A percentile compares a stretch with the other conserved stretches of the same genome.
phyloP scores from a whole-genome alignment of 53 echinoderm and acorn worm species.

The Temnopleurus reevesii region DNA sequence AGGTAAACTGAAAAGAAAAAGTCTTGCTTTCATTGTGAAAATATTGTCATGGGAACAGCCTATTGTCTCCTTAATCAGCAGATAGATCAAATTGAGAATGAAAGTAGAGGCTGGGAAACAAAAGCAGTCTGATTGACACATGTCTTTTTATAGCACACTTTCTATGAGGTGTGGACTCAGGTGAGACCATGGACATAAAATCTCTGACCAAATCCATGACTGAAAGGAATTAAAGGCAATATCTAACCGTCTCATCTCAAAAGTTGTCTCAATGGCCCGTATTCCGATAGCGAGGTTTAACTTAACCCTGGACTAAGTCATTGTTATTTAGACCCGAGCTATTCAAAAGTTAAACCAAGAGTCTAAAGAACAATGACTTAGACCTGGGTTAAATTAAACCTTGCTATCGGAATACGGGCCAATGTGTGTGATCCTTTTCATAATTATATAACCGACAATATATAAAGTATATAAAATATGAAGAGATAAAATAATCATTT shows the following conservation, averaged over 20 bases:
- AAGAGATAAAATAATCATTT: too few species aligned
- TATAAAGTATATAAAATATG: too few species aligned
- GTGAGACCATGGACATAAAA: too few species aligned
- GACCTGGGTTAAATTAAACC: background rate
- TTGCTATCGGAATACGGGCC: constrained; percentile 9
- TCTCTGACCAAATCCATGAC: background rate
- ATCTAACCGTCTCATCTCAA: too few species aligned
- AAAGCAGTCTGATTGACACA: constrained; percentile 31
- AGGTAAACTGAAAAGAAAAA: background rate
- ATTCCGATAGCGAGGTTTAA: too few species aligned
- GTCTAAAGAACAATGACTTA: too few species aligned
- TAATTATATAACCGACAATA: too few species aligned
- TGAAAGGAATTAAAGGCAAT: background rate
- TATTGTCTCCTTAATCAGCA: constrained; percentile 37
- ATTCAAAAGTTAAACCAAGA: too few species aligned
- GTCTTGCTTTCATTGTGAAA: background rate
- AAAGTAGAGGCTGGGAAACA: background rate
- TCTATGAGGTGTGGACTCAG: constrained; percentile 19
- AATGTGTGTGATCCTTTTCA: too few species aligned
- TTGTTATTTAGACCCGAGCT: too few species aligned
- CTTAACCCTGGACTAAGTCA: too few species aligned
- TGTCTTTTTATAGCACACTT: constrained; percentile 30
- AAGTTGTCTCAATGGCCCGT: too few species aligned
- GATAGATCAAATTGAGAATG: background rate
- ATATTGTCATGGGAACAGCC: constrained; percentile 2